Evolutionary conservation across 2,113 vertebrate species (phyloP), one percentile per base, ranked within the genome.

Genomic region (Erpornis zantholeuca): DNA sequence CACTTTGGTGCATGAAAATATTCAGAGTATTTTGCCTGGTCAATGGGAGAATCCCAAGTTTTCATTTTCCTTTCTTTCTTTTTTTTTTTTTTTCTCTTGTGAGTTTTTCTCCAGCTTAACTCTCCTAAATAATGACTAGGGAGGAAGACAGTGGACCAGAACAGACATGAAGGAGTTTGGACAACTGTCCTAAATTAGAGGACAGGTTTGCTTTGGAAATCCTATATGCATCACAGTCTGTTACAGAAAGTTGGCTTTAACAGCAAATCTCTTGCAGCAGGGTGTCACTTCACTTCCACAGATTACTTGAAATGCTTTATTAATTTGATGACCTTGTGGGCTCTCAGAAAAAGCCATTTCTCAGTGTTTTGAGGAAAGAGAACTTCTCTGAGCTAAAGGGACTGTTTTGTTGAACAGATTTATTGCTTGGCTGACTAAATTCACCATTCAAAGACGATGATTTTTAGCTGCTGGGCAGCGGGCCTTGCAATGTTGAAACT

Each of bases 361-460:
- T 90, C 88, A 81, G 54, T 90, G 88, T 78, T 96, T 94, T 90
- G 65, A 71, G 76, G 72, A 83, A 94, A 86, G 76, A 92, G 31
- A 78, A 63, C 72, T 73, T 59, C 71, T 64, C 72, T 92, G 81
- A 92, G 90, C 92, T 86, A 61, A 93, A 86, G 72, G 76, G 92
- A 86, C 86, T 91, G 87, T 82, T 94, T 95, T 95, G 82, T 90
- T 90, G 79, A 88, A 90, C 77, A 88, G 82, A 95, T 97, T 97
- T 97, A 96, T 96, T 95, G 96, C 88, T 88, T 88, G 83, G 86
- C 90, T 94, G 94, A 82, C 80, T 96, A 94, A 90, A 96, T 96
- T 94, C 93, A 79, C 86, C 83, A 60, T 96, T 96, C 92, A 76
- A 90, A 90, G 72, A 53, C 3, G 12, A 95, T 96, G 90, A 94